Evolutionary conservation across 2,888 invertebrate species (phyloP).

Genomic region (Rotaria magnacalcarata): DNA sequence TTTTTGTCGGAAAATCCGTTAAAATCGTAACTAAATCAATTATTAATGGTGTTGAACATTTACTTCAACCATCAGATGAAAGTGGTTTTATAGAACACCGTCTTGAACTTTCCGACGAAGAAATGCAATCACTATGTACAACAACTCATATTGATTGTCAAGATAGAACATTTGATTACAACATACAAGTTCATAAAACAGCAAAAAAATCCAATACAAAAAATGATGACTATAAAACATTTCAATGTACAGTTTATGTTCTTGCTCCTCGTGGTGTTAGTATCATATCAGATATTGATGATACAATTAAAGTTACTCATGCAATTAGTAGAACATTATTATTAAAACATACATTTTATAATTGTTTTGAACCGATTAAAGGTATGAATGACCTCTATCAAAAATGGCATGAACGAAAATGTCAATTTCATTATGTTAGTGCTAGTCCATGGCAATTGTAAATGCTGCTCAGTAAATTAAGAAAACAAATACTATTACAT

Average conservation of each 20-base stretch:
- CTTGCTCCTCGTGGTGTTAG: not conserved
- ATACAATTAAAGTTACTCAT: not conserved
- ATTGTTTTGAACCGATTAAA: not conserved
- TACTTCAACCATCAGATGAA: slow-evolving; percentile 3
- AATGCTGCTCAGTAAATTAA: not conserved
- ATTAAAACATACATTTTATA: slow-evolving; percentile 27
- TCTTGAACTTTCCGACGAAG: not conserved
- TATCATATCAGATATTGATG: slow-evolving; percentile 28
- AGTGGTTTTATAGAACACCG: slow-evolving; percentile 21
- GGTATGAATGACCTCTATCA: slow-evolving; percentile 3
- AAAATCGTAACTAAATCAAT: slow-evolving; percentile 6
- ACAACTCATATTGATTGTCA: not conserved
- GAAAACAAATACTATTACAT: too few relatives aligned
- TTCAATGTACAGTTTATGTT: not conserved
- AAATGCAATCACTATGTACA: not conserved
- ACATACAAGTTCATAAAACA: not conserved
- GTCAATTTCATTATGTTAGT: slow-evolving; percentile 34
- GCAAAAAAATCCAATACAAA: not conserved
- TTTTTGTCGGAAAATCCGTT: not conserved
- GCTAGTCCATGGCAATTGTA: slow-evolving; percentile 14
- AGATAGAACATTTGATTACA: slow-evolving; percentile 7
- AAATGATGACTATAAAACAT: not conserved
- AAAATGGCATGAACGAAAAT: not conserved
- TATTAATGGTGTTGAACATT: slow-evolving; percentile 21
- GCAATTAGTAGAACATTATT: not conserved